Conservation (phyloP, 2,888 invertebrate genomes). For the Apodemia mormo region DNA sequence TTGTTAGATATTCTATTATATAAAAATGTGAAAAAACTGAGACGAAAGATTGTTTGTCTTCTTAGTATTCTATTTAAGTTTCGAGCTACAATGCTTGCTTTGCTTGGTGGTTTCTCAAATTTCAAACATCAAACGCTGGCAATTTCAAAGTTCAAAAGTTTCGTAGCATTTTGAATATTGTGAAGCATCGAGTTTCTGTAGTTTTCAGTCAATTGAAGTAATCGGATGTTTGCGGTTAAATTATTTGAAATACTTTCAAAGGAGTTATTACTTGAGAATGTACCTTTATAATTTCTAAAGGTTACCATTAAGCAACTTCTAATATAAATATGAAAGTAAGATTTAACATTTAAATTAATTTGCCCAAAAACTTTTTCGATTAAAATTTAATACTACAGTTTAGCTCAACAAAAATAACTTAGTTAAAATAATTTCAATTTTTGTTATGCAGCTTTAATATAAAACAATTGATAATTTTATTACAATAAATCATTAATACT, state of each 20-base stretch:
- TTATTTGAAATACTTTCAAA: background rate
- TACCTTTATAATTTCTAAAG: background rate
- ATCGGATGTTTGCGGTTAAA: background rate
- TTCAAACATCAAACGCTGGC: conserved; percentile 20
- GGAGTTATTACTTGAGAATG: background rate
- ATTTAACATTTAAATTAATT: too few relatives aligned
- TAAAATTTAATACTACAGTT: too few relatives aligned
- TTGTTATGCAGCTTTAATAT: too few relatives aligned
- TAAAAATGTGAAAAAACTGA: background rate
- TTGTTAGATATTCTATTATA: too few relatives aligned
- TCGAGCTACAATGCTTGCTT: background rate
- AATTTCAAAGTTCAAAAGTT: conserved; percentile 21
- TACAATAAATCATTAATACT: too few relatives aligned
- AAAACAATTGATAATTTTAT: too few relatives aligned
- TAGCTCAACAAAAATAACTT: too few relatives aligned
- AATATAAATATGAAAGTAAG: too few relatives aligned
- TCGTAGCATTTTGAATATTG: conserved; percentile 17
- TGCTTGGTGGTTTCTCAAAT: conserved; percentile 20
- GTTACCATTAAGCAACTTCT: too few relatives aligned
- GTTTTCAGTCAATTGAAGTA: conserved; percentile 1
- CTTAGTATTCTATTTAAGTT: background rate
- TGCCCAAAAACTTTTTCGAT: too few relatives aligned
- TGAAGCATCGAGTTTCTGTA: background rate
- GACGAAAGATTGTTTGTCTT: background rate
- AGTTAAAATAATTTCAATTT: too few relatives aligned